These are phyloP conservation scores for Scaptomyza hsui DNA, from an alignment of 1,140 invertebrate species.

Conservation along the genomic window DNA sequence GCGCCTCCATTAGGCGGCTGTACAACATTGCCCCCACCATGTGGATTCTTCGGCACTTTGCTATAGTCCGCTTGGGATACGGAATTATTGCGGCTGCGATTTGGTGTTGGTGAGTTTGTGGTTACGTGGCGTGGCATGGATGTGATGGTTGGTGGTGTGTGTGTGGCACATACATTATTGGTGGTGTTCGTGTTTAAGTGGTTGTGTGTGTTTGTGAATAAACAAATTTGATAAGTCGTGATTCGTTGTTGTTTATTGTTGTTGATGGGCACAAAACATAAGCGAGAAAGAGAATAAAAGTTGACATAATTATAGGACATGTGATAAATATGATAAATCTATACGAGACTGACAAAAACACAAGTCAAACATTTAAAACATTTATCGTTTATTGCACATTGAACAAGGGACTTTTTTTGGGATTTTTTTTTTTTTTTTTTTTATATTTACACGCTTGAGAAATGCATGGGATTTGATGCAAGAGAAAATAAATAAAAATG, in stretches of 20 bases:
- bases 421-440: background rate
- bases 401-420: conserved; percentile 1
- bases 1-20: conserved; percentile 63
- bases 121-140: conserved; percentile 5
- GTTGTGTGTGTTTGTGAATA: conserved; percentile 33
- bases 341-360: conserved; percentile 9
- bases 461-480: conserved; percentile 3
- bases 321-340: conserved; percentile 15
- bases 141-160: conserved; percentile 28
- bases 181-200: conserved; percentile 24
- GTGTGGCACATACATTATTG: conserved; percentile 22
- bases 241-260: background rate
- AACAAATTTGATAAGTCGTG: conserved; percentile 34
- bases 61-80: conserved; percentile 86
- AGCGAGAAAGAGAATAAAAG: conserved; percentile 68
- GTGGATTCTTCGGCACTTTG: conserved; percentile 77
- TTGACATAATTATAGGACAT: conserved; percentile 66
- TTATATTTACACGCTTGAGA: conserved; percentile 19
- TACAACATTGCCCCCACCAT: conserved; percentile 42
- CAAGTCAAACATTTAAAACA: conserved; percentile 19
- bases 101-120: conserved; percentile 19
- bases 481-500: no score
- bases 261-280: conserved; percentile 62
- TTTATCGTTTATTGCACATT: conserved; percentile 62
- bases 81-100: conserved; percentile 85